phyloP scores from a whole-genome alignment of 37 sponge, comb jelly and placozoan species.

The Hormiphora californensis region DNA sequence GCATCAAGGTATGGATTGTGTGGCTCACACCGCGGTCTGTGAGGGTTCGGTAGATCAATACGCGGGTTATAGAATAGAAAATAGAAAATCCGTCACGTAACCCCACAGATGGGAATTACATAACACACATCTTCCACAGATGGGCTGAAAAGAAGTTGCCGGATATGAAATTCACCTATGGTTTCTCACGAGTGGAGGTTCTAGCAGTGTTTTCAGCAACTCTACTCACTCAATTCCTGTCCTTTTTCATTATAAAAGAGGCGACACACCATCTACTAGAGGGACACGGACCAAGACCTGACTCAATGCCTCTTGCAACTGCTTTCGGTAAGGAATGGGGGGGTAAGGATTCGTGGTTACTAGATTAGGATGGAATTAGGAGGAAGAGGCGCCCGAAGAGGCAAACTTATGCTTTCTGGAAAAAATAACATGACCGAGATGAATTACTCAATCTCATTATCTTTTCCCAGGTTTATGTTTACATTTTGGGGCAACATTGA shows the following conservation, averaged over 20 bases:
- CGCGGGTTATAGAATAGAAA: no score
- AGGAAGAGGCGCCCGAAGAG: no score
- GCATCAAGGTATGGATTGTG: background rate
- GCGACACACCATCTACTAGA: conserved; percentile 34
- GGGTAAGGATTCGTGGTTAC: no score
- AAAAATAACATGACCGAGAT: background rate
- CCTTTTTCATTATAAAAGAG: conserved; percentile 47
- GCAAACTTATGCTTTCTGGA: no score
- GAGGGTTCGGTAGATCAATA: no score
- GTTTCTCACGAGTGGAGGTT: conserved; percentile 49
- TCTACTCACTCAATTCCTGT: conserved; percentile 44
- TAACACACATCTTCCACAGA: no score
- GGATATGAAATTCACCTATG: background rate
- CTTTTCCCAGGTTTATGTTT: background rate
- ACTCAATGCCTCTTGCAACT: conserved; percentile 23
- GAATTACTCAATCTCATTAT: background rate
- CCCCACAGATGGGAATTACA: no score
- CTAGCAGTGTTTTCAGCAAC: conserved; percentile 50
- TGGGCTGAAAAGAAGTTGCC: conserved; percentile 30
- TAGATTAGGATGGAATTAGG: no score
- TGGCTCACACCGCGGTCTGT: no score
- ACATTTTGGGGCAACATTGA: conserved; percentile 20
- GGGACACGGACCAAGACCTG: background rate
- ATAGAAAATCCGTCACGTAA: no score
- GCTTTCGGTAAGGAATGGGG: background rate